Conservation (phyloP, 1,140 invertebrate genomes). For the Radopholus similis region DNA sequence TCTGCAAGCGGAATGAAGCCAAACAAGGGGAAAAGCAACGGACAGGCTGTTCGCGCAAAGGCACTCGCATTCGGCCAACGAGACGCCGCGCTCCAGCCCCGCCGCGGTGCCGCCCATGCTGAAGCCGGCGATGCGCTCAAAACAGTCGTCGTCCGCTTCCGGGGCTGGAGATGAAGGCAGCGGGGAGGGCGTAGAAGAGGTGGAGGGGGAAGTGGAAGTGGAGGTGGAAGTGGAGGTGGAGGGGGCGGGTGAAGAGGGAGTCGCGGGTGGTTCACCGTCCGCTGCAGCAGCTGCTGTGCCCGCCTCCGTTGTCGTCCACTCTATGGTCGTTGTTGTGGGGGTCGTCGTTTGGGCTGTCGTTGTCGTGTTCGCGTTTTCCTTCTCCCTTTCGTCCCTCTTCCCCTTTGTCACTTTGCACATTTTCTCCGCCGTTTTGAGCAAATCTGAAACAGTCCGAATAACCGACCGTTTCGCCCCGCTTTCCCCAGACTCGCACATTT, state of each 20-base stretch:
- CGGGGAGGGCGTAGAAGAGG: neutral
- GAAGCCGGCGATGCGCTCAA: conserved; percentile 48
- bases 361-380: neutral
- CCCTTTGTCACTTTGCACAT: conserved; percentile 12
- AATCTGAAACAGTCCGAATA: conserved; percentile 21
- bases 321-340: neutral
- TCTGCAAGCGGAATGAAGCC: conserved; percentile 21
- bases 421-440: conserved; percentile 33
- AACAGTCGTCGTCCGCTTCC: conserved; percentile 24
- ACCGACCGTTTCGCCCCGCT: neutral
- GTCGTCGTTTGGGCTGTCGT: neutral
- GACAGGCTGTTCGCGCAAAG: conserved; percentile 53
- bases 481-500: conserved; percentile 25
- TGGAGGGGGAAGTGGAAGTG: neutral
- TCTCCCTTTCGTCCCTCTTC: neutral
- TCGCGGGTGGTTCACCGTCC: neutral
- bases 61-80: conserved; percentile 53
- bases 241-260: neutral
- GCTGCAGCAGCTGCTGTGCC: neutral
- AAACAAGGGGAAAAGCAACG: conserved; percentile 20
- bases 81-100: conserved; percentile 53
- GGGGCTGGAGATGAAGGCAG: neutral
- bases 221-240: neutral
- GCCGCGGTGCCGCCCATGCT: conserved; percentile 47
- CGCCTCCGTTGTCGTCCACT: neutral